Evolutionary conservation across 2,113 vertebrate species (phyloP), one percentile per base, ranked within the genome.

Genomic region (Thinocorus orbignyianus): DNA sequence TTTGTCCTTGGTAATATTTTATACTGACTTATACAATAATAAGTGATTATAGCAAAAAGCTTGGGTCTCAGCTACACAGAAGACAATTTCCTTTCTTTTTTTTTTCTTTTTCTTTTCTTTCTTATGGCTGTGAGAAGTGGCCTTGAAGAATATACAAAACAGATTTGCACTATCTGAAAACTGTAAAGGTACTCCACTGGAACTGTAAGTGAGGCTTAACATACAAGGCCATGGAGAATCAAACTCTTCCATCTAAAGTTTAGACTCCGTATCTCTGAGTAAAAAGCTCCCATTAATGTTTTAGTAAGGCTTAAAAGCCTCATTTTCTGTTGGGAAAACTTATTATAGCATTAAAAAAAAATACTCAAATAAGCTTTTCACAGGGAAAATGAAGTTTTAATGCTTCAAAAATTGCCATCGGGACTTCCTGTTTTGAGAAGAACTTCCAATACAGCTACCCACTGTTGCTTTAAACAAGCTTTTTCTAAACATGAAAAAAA

Each of bases 291-390:
- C 84, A 76, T 97, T 81, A 97, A 97, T 95, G 35, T 95, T 97
- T 97, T 81, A 97, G 55, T 52, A 90, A 78, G 82, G 22, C 41
- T 96, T 96, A 96, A 97, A 97, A 97, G 90, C 86, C 97, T 93
- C 25, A 35, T 87, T 95, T 97, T 95, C 94, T 94, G 14, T 82
- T 87, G 92, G 95, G 94, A 96, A 96, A 89, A 86, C 55, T 87
- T 95, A 96, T 92, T 96, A 94, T 65, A 93, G 25, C 80, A 96
- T 90, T 96, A 93, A 92, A 94, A 93, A 92, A 94, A 93, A 90
- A 90, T 86, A 68, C 62, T 84, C 65, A 91, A 78, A 96, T 60
- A 91, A 70, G 10, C 11, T 85, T 92, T 97, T 96, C 79, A 79
- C 22, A 35, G 17, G 33, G 41, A 96, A 96, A 97, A 94, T 83